Conservation (phyloP, 2,797 vertebrate species). For the Myotis daubentonii region DNA sequence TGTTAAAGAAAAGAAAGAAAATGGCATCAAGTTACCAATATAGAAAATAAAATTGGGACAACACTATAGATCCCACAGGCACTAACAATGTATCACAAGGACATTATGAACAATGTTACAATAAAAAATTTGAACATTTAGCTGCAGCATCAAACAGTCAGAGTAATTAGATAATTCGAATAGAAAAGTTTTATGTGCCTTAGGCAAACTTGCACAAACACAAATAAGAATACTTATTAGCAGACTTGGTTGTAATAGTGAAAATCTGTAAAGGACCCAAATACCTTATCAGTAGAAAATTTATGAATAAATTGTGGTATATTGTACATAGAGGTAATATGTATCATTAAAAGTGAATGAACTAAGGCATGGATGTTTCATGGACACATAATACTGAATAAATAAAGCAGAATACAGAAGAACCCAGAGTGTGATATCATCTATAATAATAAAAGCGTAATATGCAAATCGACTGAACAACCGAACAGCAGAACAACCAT, state of each 20-base stretch:
- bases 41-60: not conserved
- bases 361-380: not conserved
- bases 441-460: no score
- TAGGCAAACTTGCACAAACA: not conserved
- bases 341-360: not conserved
- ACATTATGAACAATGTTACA: not conserved
- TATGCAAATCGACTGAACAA: no score
- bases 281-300: not conserved
- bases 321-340: not conserved
- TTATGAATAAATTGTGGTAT: not conserved
- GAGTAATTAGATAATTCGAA: not conserved
- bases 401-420: not conserved
- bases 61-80: not conserved
- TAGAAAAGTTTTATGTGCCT: not conserved
- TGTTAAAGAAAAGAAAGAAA: not conserved
- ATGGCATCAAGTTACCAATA: not conserved
- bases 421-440: not conserved
- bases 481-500: no score
- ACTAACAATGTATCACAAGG: not conserved
- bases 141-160: not conserved
- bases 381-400: not conserved
- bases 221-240: not conserved
- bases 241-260: not conserved
- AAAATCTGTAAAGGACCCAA: not conserved
- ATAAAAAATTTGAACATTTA: not conserved